Evolutionary conservation across 2,797 vertebrate species (phyloP).

Genomic region (Poecilia picta): DNA sequence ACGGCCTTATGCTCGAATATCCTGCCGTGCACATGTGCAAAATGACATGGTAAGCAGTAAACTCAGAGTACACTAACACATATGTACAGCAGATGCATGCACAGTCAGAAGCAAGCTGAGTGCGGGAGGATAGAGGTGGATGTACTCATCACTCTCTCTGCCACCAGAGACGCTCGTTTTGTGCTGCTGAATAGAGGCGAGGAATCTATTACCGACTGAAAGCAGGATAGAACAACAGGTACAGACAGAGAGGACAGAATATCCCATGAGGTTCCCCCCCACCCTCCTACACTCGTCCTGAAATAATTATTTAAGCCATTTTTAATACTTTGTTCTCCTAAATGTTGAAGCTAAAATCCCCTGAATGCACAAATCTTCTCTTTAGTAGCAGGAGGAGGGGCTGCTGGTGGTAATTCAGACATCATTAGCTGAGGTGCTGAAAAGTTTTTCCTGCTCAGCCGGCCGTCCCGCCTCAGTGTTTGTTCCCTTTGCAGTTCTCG

Average conservation of each 20-base stretch:
- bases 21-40: not conserved
- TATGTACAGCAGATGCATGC: constrained; percentile 27
- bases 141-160: constrained; percentile 63
- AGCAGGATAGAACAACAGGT: constrained; percentile 60
- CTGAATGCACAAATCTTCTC: constrained; percentile 27
- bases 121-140: constrained; percentile 55
- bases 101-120: constrained; percentile 32
- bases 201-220: constrained; percentile 62
- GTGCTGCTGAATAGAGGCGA: constrained; percentile 65
- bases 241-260: constrained; percentile 50
- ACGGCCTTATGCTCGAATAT: not conserved
- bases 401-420: constrained; percentile 64
- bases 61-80: constrained; percentile 4
- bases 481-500: constrained; percentile 59
- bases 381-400: not conserved
- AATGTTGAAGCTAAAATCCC: constrained; percentile 20
- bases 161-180: constrained; percentile 71
- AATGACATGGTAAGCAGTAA: constrained; percentile 4
- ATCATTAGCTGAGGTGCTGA: constrained; percentile 76
- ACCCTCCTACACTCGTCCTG: not conserved
- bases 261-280: constrained; percentile 43
- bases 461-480: constrained; percentile 61
- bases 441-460: constrained; percentile 71
- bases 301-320: constrained; percentile 47
- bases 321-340: constrained; percentile 20